phyloP scores from a whole-genome alignment of 2,797 vertebrate species.

The Xerus rutilus region DNA sequence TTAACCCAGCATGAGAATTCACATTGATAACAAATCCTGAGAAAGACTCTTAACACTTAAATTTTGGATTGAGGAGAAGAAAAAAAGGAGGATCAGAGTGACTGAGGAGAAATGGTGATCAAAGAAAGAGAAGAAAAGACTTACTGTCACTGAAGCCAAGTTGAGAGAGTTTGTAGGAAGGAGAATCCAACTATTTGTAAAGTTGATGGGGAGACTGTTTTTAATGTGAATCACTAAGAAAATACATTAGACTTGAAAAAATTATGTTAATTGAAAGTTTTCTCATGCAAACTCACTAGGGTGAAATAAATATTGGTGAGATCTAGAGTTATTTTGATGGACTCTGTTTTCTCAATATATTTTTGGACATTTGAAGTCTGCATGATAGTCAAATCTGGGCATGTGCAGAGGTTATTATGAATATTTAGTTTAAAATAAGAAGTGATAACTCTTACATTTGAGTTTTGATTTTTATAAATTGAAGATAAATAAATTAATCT shows the following conservation, averaged over 20 bases:
- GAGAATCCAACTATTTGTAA: neutral
- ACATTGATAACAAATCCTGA: neutral
- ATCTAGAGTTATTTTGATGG: neutral
- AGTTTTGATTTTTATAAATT: neutral
- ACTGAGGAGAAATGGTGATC: neutral
- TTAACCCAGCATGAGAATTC: neutral
- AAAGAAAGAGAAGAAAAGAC: neutral
- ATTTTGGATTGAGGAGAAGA: neutral
- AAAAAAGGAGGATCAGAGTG: neutral
- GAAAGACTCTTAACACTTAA: neutral
- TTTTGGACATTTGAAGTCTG: neutral
- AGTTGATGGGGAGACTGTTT: neutral
- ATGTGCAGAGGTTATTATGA: neutral
- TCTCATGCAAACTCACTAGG: neutral
- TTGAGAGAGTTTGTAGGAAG: neutral
- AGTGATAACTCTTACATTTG: neutral
- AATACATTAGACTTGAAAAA: neutral
- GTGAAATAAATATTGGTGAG: neutral
- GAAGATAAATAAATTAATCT: neutral
- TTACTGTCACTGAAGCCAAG: neutral
- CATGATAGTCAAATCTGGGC: neutral
- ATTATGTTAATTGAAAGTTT: neutral
- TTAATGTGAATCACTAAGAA: neutral
- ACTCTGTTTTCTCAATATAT: neutral
- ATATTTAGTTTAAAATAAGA: slow-evolving; percentile 12